Percentiles rank a stretch among this genome's conserved stretches.
Conservation (phyloP, 2,113 vertebrate genomes). For the Numenius arquata region DNA sequence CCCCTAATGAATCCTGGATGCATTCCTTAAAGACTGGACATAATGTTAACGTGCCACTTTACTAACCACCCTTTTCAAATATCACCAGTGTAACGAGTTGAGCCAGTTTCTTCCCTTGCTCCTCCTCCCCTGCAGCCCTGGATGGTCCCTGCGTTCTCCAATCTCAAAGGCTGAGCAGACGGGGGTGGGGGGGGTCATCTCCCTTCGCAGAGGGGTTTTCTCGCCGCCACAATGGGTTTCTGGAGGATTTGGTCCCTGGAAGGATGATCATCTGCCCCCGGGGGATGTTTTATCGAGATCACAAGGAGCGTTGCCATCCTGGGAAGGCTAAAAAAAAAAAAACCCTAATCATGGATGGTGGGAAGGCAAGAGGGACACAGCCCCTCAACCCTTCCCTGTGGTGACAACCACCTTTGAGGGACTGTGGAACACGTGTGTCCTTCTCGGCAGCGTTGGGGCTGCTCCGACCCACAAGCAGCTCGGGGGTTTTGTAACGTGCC, state of each 20-base stretch:
- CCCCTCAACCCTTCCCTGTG: accelerated
- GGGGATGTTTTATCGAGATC: background rate
- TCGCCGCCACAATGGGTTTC: accelerated
- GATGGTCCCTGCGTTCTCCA: accelerated
- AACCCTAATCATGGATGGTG: background rate
- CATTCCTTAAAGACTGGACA: conserved; percentile 46
- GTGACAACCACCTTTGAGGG: accelerated
- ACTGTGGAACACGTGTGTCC: accelerated
- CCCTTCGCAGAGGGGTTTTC: background rate
- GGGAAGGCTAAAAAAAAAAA: background rate
- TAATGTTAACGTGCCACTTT: background rate
- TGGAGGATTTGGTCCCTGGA: accelerated
- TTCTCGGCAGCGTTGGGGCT: accelerated
- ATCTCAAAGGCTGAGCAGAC: background rate
- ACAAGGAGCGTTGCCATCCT: accelerated
- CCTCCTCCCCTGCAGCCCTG: background rate
- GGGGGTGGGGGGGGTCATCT: too few relatives aligned
- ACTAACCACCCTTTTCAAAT: background rate
- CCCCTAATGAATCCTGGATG: background rate
- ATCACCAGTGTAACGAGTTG: background rate
- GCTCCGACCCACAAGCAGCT: background rate
- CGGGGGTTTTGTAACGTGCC: accelerated
- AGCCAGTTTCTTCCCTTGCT: background rate
- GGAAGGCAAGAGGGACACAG: background rate
- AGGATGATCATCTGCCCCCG: accelerated